Conservation (phyloP, 2,113 vertebrate genomes). For the Tyto alba region DNA sequence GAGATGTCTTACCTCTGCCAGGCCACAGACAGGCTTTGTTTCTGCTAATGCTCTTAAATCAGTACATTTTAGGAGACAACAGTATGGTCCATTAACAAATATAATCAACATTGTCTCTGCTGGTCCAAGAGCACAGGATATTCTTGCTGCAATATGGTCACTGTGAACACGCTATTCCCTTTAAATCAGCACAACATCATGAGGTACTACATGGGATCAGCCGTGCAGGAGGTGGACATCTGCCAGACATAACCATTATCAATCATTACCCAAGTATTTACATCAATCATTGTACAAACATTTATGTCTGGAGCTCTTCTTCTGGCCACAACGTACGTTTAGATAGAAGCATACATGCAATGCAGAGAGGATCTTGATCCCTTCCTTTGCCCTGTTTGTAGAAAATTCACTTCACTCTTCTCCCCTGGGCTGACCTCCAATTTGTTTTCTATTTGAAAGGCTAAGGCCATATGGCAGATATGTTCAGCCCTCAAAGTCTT, state of each 20-base stretch:
- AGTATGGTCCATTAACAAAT: slow-evolving; percentile 26
- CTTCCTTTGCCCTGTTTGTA: background rate
- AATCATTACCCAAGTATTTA: slow-evolving; percentile 43
- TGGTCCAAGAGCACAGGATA: background rate
- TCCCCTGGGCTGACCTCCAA: slow-evolving; percentile 25
- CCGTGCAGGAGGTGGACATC: background rate
- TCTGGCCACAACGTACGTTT: background rate
- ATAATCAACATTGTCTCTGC: background rate
- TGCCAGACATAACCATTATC: slow-evolving; percentile 20
- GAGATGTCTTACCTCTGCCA: background rate
- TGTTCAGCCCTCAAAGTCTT: slow-evolving; percentile 65
- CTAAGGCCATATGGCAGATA: slow-evolving; percentile 60
- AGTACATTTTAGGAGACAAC: background rate
- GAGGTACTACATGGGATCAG: background rate
- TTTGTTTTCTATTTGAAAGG: slow-evolving; percentile 55
- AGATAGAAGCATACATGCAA: background rate
- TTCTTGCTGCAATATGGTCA: slow-evolving; percentile 2
- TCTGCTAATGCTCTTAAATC: background rate
- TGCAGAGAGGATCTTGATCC: background rate
- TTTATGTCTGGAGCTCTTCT: slow-evolving; percentile 26
- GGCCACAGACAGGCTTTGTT: background rate
- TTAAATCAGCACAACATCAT: background rate
- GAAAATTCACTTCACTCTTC: slow-evolving; percentile 25
- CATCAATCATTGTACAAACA: slow-evolving; percentile 21
- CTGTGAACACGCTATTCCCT: background rate